Evolutionary conservation across 1,140 invertebrate species (phyloP), one percentile per base, ranked within the genome.

Genomic region (Pogonus chalceus): DNA sequence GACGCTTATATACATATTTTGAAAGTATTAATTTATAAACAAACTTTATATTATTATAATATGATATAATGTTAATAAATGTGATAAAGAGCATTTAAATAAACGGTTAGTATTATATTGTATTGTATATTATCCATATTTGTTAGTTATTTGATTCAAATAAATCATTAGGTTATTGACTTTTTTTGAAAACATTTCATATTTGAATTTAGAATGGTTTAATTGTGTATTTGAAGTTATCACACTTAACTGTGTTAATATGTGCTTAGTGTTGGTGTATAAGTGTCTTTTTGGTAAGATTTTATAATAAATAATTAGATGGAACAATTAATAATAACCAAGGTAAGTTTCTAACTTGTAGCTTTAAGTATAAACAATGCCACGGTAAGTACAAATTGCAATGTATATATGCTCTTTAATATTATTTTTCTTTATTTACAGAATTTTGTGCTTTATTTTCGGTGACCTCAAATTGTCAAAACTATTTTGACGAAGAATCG

Each of bases 401-500:
- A 12, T 18, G 3, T 18, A 4, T 12, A 43, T 43, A 43, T 43
- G 4, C 18, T 43, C 37, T 9, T 43, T 43, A 43, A 43, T 43
- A 4, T 43, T 12, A 4, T 12, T 12, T 43, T 43, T n/a, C n/a
- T 43, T 43, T 43, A 43, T 43, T 43, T 43, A 43, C 37, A 43
- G 37, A 31, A 31, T 10, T 7, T 18, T 9, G 37, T 43, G 18
- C 37, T 12, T 9, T n/a, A n/a, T n/a, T n/a, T n/a, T n/a, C n/a
- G n/a, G n/a, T n/a, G n/a, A n/a, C 18, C 7, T 43, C 37, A 12
- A 18, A 7, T 7, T 7, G 37, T 43, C 37, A 43, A 43, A 12
- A n/a, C n/a, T 18, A 18, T 43, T 43, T 43, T 43, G 37, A 43
- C 37, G 37, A 43, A 43, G 37, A 43, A 43, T 12, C 37, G 37